These are phyloP conservation scores for Selenia dentaria DNA, from an alignment of 2,888 invertebrate genomes.

Conservation along the genomic window DNA sequence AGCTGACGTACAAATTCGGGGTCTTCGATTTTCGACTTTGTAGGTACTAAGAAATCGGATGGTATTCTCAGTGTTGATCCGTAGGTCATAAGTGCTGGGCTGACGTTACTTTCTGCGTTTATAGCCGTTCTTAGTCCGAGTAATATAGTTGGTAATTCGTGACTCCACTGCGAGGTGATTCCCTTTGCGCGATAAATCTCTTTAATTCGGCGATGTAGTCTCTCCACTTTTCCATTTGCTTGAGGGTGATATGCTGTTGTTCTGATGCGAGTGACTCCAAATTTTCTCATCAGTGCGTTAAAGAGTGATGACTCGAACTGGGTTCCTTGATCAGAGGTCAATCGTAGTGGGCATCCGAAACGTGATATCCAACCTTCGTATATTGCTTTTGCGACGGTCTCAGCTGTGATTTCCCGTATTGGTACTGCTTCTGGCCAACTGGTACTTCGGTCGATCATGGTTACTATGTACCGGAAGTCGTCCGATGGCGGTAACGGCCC, in stretches of 20 bases:
- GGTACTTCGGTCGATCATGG: constrained; percentile 34
- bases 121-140: not conserved
- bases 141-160: not conserved
- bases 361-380: constrained; percentile 9
- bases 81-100: constrained; percentile 1
- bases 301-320: constrained; percentile 21
- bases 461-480: constrained; percentile 31
- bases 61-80: not conserved
- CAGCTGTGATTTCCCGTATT: constrained; percentile 46
- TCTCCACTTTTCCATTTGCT: constrained; percentile 38
- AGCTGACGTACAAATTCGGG: not conserved
- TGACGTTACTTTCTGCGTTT: not conserved
- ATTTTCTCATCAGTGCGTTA: constrained; percentile 12
- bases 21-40: not conserved
- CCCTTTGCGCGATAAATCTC: not conserved
- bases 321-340: constrained; percentile 6
- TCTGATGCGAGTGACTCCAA: constrained; percentile 27
- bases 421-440: constrained; percentile 58
- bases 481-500: constrained; percentile 26
- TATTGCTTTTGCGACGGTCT: constrained; percentile 26
- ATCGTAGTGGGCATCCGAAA: constrained; percentile 6
- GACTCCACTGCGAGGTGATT: not conserved
- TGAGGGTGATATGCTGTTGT: constrained; percentile 41
- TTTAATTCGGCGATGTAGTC: constrained; percentile 40
- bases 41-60: no score